Conservation (phyloP, 2,113 vertebrate genomes). For the Sporophila hypoxantha region DNA sequence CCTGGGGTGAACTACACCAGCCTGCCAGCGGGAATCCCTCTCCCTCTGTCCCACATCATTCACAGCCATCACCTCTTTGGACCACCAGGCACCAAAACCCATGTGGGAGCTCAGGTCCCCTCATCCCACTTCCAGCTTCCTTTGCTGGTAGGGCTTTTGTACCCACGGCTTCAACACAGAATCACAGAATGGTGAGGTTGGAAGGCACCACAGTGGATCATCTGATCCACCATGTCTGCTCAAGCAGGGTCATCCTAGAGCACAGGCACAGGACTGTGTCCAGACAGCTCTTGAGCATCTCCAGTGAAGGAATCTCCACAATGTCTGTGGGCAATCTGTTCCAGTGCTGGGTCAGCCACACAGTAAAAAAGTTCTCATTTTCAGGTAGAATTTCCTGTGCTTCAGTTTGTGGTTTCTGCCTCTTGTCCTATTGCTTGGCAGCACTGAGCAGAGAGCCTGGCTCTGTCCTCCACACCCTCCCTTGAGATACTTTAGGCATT, state of each 20-base stretch:
- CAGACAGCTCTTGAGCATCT: neutral
- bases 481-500: rapidly evolving
- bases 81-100: neutral
- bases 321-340: neutral
- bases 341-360: neutral
- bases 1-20: neutral
- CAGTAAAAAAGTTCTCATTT: neutral
- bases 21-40: rapidly evolving
- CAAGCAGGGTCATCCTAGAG: neutral
- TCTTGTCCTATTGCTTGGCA: neutral
- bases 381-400: neutral
- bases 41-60: neutral
- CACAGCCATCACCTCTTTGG: neutral
- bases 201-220: neutral
- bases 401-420: neutral
- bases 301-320: neutral
- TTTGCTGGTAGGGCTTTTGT: neutral
- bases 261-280: neutral
- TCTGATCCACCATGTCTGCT: neutral
- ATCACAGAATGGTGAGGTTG: neutral
- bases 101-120: rapidly evolving
- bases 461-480: neutral
- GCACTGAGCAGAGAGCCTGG: rapidly evolving
- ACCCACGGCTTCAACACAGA: neutral
- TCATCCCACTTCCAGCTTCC: neutral